phyloP scores from a whole-genome alignment of 2,797 vertebrate species.

The Coreius guichenoti region DNA sequence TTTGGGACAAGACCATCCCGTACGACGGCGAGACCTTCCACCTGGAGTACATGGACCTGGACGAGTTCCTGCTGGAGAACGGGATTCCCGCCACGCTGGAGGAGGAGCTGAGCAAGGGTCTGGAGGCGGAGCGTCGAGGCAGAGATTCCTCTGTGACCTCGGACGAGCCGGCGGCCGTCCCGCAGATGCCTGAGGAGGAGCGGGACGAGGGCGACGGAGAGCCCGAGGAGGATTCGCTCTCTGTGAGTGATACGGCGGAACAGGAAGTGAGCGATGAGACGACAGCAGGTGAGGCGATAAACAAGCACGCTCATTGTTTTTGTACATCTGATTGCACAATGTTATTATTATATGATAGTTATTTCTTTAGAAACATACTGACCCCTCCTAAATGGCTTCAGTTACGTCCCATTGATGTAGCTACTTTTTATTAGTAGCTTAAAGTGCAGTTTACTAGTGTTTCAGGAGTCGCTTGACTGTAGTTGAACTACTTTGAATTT shows the following conservation, averaged over 20 bases:
- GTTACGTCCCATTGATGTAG: not conserved
- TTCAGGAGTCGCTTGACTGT: too few species aligned
- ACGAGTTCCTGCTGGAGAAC: conserved; percentile 97
- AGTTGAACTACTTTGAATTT: too few species aligned
- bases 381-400: not conserved
- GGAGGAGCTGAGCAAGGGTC: conserved; percentile 78
- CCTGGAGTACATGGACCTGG: conserved; percentile 99
- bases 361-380: not conserved
- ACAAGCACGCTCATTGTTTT: not conserved
- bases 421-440: not conserved
- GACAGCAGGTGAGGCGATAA: conserved; percentile 63
- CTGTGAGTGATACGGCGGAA: conserved; percentile 51
- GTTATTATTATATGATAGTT: too few species aligned
- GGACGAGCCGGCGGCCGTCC: not conserved
- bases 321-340: not conserved
- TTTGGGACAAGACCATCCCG: conserved; percentile 99
- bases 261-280: conserved; percentile 60
- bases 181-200: conserved; percentile 21
- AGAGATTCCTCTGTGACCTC: conserved; percentile 6
- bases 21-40: conserved; percentile 98
- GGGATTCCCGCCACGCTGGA: conserved; percentile 90
- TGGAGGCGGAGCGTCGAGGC: conserved; percentile 70
- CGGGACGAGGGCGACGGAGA: conserved; percentile 2
- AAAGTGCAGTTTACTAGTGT: not conserved
- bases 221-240: conserved; percentile 46